Evolutionary conservation across 2,113 vertebrate genomes (phyloP), one percentile per base, ranked within the genome.

Genomic region (Mirza zaza): DNA sequence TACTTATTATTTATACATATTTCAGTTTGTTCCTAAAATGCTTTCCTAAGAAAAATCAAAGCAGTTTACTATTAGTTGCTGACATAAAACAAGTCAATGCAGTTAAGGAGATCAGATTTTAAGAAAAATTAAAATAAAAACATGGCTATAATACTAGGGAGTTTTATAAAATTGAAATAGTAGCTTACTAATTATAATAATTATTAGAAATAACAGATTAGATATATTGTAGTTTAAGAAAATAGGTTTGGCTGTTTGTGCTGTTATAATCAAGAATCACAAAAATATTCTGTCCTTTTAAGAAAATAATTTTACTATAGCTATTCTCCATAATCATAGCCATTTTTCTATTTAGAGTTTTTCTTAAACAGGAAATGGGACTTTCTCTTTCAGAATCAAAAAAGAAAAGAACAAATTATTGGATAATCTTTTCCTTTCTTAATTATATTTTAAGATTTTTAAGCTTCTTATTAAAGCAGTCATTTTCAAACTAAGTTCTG

Each of bases 111-210:
- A 9, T 91, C 34, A 87, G 6, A 50, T 70, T 84, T 95, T 87
- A 91, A 92, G 36, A 93, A 85, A 84, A 65, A 68, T n/a, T 65
- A 67, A 89, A 55, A 79, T 93, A 65, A 87, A 95, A 95, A 29
- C 6, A 67, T 71, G 13, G 10, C 76, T 79, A 1, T 80, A 91
- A 48, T 77, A 55, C 27, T 80, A 87, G 42, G 86, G 39, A 76
- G 39, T 45, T 45, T 45, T 45, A 21, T 92, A 79, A 92, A 91
- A n/a, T 45, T 18, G 36, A 59, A 75, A 42, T 86, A 88, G 29
- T 61, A 21, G 73, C 75, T 91, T 87, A 59, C 68, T 94, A 61
- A 52, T 71, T 87, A 20, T 20, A 90, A 68, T 73, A 61, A 48
- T 63, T 48, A 11, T 59, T 32, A 29, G 5, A 82, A 73, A 61